phyloP scores from a whole-genome alignment of 2,797 vertebrate species.

The Mormyrops boulengeri region DNA sequence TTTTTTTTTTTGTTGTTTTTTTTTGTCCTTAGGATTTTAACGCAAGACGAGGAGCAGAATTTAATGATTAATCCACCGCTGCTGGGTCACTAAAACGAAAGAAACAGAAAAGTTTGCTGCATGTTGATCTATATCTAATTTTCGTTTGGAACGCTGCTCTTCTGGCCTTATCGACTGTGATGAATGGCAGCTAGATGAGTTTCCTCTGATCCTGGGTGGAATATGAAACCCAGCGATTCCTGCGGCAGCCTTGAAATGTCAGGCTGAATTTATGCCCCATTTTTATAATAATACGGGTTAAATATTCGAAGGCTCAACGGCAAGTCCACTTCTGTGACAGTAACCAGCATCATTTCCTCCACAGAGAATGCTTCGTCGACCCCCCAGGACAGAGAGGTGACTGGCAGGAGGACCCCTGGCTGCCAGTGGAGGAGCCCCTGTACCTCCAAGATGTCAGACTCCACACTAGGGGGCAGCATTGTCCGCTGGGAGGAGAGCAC shows the following conservation, averaged over 20 bases:
- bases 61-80: conserved; percentile 38
- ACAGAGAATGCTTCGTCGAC: conserved; percentile 29
- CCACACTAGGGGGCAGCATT: conserved; percentile 58
- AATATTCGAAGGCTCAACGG: neutral
- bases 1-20: too few relatives aligned
- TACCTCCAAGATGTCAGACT: conserved; percentile 60
- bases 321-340: neutral
- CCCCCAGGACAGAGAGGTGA: conserved; percentile 22
- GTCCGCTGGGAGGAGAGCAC: conserved; percentile 78
- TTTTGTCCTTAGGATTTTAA: conserved; percentile 37
- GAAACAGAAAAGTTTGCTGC: neutral
- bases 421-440: conserved; percentile 51
- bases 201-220: neutral
- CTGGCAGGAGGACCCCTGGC: conserved; percentile 25
- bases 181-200: neutral
- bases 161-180: neutral
- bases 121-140: neutral
- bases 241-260: neutral
- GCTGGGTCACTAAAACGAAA: conserved; percentile 33
- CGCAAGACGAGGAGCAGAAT: conserved; percentile 38
- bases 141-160: neutral
- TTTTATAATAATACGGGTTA: neutral
- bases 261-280: neutral
- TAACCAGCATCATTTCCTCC: neutral
- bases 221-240: neutral